Conservation (phyloP, 92 coral and sea anemone species). For the Zoanthus solanderi region DNA sequence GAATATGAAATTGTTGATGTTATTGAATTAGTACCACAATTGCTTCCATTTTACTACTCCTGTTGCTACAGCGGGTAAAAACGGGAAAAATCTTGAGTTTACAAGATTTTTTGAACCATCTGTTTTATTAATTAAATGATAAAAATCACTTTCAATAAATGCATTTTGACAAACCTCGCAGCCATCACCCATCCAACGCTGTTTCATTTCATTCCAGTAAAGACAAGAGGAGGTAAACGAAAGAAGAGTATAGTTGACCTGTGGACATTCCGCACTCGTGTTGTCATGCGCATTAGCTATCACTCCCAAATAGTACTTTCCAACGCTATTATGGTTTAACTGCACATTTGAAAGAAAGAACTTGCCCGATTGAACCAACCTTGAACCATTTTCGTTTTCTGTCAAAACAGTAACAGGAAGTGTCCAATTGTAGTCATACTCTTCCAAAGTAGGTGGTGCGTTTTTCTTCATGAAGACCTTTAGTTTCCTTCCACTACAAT, state of each 20-base stretch:
- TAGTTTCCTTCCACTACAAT: constrained; percentile 66
- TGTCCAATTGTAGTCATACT: constrained; percentile 75
- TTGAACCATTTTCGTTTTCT: constrained; percentile 41
- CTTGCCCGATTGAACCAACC: constrained; percentile 47
- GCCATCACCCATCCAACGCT: constrained; percentile 73
- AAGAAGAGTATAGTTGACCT: constrained; percentile 63
- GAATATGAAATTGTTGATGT: too few species aligned
- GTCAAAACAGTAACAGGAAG: constrained; percentile 53
- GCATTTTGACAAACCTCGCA: constrained; percentile 69
- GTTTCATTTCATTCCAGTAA: constrained; percentile 67
- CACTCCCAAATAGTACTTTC: constrained; percentile 56
- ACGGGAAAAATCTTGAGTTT: too few species aligned
- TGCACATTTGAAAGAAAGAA: constrained; percentile 83
- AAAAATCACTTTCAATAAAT: background rate
- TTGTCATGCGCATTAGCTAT: constrained; percentile 37
- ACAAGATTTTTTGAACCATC: too few species aligned
- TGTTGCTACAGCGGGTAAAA: too few species aligned
- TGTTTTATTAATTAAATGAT: too few species aligned
- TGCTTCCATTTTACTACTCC: too few species aligned
- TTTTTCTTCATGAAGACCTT: constrained; percentile 62
- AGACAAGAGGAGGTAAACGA: constrained; percentile 69
- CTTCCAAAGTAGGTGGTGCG: constrained; percentile 57
- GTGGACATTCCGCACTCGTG: constrained; percentile 46
- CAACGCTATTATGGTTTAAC: constrained; percentile 71
- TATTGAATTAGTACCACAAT: too few species aligned